A percentile compares a stretch with the other conserved stretches of the same genome.
Conservation (phyloP, 2,113 vertebrate genomes). For the Gopherus flavomarginatus region DNA sequence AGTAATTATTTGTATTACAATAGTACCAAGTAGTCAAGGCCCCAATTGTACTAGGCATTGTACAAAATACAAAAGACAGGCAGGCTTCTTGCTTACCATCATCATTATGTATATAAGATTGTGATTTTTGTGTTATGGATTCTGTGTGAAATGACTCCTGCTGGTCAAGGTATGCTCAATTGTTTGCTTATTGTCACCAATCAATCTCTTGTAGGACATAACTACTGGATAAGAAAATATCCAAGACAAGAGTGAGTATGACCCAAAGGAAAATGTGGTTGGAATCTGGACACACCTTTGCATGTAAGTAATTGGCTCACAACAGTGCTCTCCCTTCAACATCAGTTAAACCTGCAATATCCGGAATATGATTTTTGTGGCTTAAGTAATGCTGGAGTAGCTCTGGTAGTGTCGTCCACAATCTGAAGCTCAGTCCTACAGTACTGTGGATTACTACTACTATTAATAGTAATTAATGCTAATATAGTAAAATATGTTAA, state of each 20-base stretch:
- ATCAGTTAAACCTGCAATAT: not conserved
- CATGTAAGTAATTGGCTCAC: slow-evolving; percentile 3
- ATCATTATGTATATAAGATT: not conserved
- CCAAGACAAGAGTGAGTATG: not conserved
- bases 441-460: not conserved
- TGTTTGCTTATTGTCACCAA: slow-evolving; percentile 24
- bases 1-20: not conserved
- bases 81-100: not conserved
- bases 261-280: slow-evolving; percentile 28
- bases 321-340: accelerated
- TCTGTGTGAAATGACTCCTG: not conserved
- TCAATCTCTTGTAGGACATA: slow-evolving; percentile 30
- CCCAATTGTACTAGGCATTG: accelerated
- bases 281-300: slow-evolving; percentile 32
- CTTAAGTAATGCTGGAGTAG: not conserved
- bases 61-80: not conserved
- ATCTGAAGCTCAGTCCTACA: not conserved
- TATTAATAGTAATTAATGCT: not conserved
- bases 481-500: not conserved
- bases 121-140: not conserved
- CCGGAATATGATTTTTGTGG: accelerated
- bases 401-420: not conserved
- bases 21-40: not conserved
- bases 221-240: slow-evolving; percentile 29
- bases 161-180: not conserved